Evolutionary conservation across 2,888 invertebrate genomes (phyloP), one percentile per base, ranked within the genome.

Genomic region (Eulithis testata): DNA sequence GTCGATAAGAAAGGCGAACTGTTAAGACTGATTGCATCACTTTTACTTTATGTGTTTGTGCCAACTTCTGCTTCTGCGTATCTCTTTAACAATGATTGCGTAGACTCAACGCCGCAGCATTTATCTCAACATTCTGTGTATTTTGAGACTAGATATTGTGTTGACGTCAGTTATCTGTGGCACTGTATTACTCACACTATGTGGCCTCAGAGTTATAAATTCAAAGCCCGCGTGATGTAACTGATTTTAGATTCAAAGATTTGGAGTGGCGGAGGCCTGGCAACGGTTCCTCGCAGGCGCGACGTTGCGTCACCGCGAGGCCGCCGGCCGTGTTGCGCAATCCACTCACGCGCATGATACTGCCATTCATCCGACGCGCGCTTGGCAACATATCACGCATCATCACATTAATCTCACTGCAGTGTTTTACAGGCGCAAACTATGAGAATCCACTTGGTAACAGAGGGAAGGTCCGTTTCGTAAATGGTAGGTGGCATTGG

Each of bases 361-460:
- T 77, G 82, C 86, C 90, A 88, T 88, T 90, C 91, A 89, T 90
- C 86, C 87, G 86, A 83, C 82, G 82, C 78, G 75, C 80, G 83
- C 83, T 80, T 89, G 82, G 86, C 83, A 89, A 89, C 89, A 85
- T 44, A 62, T 54, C 73, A 65, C 77, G 72, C 57, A 66, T 69
- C 60, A 66, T 59, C 51, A 37, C 53, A 67, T 65, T 61, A 68
- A 72, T 70, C 68, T 69, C 40, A 63, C 58, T 68, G 68, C 67
- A 69, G 54, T 61, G 54, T 50, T 63, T 60, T 66, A 68, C 65
- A 63, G 52, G 63, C 65, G 53, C 63, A 68, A 62, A 60, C 52
- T 51, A 44, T 51, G 37, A 55, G 52, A 50, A 53, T 44, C 43
- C 36, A 45, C 53, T 58, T 61, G 45, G 67, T 61, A 67, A 67